phyloP scores from a whole-genome alignment of 2,888 invertebrate species.

The Netelia inedita region DNA sequence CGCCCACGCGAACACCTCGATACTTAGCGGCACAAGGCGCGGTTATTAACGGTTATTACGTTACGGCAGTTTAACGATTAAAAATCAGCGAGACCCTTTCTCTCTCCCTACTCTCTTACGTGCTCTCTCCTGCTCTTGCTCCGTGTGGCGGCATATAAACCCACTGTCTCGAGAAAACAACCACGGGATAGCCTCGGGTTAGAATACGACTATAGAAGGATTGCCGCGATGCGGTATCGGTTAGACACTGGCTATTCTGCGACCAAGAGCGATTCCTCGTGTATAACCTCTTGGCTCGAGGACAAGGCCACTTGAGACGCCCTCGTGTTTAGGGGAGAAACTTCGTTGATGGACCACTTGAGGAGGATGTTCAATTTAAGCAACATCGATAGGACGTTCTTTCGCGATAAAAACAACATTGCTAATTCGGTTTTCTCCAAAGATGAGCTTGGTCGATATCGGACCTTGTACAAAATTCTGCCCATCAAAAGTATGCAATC shows the following conservation, averaged over 20 bases:
- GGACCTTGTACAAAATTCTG: too few relatives aligned
- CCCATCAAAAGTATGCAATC: too few relatives aligned
- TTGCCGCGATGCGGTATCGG: slow-evolving; percentile 33
- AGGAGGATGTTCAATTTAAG: too few relatives aligned
- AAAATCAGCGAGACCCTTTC: slow-evolving; percentile 57
- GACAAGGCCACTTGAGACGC: slow-evolving; percentile 44
- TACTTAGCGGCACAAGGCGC: slow-evolving; percentile 77
- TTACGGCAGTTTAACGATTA: slow-evolving; percentile 73
- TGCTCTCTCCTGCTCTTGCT: slow-evolving; percentile 1
- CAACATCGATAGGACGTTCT: too few relatives aligned
- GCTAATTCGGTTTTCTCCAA: too few relatives aligned
- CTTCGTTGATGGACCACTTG: too few relatives aligned
- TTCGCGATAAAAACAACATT: too few relatives aligned
- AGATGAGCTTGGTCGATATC: too few relatives aligned
- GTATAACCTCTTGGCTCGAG: slow-evolving; percentile 31
- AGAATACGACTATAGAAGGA: slow-evolving; percentile 21
- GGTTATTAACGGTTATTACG: slow-evolving; percentile 81
- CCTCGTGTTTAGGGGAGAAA: neutral
- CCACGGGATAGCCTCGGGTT: slow-evolving; percentile 23
- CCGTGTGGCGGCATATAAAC: slow-evolving; percentile 31
- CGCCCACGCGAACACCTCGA: slow-evolving; percentile 76
- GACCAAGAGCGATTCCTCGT: neutral
- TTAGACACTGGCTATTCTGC: slow-evolving; percentile 18
- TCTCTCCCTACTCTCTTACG: neutral
- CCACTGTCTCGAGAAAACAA: slow-evolving; percentile 37